Percentiles rank a stretch among this genome's conserved stretches.
These are phyloP conservation scores for Andricus grossulariae DNA, from an alignment of 1,140 invertebrate genomes.

Conservation along the genomic window DNA sequence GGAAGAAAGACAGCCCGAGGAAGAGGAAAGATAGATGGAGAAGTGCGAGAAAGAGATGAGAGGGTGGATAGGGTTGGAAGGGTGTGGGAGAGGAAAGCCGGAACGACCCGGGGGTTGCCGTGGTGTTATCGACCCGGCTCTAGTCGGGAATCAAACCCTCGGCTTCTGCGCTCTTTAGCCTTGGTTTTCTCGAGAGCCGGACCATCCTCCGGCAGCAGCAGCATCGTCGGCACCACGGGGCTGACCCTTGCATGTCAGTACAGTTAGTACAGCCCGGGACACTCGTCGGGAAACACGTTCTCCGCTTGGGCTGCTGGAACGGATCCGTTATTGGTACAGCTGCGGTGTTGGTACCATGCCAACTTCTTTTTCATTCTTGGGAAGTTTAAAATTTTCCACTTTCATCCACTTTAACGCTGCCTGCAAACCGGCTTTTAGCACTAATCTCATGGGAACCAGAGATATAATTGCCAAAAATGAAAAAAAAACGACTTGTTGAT, in stretches of 20 bases:
- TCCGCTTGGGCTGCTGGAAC: conserved; percentile 40
- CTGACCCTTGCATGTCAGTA: conserved; percentile 63
- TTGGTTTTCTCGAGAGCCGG: conserved; percentile 65
- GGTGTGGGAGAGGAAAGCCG: conserved; percentile 52
- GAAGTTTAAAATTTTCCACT: too few species aligned
- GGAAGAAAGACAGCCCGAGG: conserved; percentile 18
- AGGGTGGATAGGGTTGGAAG: conserved; percentile 15
- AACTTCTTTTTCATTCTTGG: not conserved
- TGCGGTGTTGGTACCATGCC: not conserved
- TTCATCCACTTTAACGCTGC: not conserved
- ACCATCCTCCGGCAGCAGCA: conserved; percentile 59
- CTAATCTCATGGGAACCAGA: not conserved
- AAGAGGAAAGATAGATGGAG: conserved; percentile 34
- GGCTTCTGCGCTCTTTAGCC: conserved; percentile 68
- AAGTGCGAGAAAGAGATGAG: conserved; percentile 35
- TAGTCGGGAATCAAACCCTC: conserved; percentile 63
- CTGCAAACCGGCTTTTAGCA: not conserved
- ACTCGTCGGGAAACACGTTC: conserved; percentile 56
- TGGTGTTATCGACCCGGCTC: conserved; percentile 72
- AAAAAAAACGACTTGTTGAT: not conserved
- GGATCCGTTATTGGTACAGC: not conserved
- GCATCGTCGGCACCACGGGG: conserved; percentile 51
- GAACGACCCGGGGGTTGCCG: conserved; percentile 74
- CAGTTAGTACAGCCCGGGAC: conserved; percentile 69
- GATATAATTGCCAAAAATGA: not conserved